phyloP scores from a whole-genome alignment of 2,113 vertebrate species.

The Pardalotus punctatus region DNA sequence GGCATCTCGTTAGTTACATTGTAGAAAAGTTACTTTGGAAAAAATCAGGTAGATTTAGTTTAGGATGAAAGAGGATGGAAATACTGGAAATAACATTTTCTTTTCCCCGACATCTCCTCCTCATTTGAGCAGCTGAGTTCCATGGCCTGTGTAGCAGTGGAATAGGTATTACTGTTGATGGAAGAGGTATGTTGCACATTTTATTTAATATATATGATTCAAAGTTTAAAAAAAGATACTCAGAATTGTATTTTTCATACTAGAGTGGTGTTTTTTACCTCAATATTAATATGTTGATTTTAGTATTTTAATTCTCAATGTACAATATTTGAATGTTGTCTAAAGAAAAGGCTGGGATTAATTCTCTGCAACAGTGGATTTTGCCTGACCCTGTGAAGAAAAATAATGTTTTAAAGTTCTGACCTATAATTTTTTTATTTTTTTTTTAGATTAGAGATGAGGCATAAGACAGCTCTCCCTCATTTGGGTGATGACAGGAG shows the following conservation, averaged over 20 bases:
- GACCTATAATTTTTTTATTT: background rate
- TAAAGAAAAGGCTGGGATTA: background rate
- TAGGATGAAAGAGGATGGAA: background rate
- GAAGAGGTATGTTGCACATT: constrained; percentile 70
- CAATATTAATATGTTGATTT: background rate
- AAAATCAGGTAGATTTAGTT: background rate
- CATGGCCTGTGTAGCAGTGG: constrained; percentile 79
- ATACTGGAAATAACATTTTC: background rate
- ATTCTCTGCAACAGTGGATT: background rate
- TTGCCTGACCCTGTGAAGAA: background rate
- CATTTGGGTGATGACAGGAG: background rate
- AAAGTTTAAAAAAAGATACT: background rate
- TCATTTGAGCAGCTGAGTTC: constrained; percentile 71
- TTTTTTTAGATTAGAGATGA: background rate
- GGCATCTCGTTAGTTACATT: background rate
- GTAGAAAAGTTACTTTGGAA: background rate
- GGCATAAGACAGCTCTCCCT: background rate
- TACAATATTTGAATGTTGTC: background rate
- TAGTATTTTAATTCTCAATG: background rate
- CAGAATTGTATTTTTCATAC: background rate
- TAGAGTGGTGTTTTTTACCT: background rate
- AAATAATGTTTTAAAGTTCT: background rate
- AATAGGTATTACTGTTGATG: constrained; percentile 79
- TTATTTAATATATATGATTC: background rate
- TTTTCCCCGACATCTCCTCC: background rate